Evolutionary conservation across 2,797 vertebrate species (phyloP), one percentile per base, ranked within the genome.

Genomic region (Epinephelus malabaricus): DNA sequence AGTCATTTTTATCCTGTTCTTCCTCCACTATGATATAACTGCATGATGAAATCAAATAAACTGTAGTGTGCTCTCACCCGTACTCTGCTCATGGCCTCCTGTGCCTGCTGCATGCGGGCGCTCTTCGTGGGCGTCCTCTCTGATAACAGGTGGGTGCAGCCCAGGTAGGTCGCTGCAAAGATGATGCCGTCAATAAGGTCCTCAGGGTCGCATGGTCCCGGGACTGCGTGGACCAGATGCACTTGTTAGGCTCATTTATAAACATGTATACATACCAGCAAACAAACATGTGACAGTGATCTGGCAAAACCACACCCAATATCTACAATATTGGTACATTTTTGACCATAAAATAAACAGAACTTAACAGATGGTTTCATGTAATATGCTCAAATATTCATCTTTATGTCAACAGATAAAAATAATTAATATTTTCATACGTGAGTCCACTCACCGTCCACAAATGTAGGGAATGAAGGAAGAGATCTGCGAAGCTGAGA

Each of bases 121-220:
- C 96, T 98, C 95, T 99, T 99, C 56, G 96, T 97, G 17, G 98
- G 98, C 21, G 96, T 99, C 93, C 97, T 96, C 89, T 99, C 98
- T 3, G 98, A 99, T 78, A 99, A 96, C 68, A 99, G 96, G 81
- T 99, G 97, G 71, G 98, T 99, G 62, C 97, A 99, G 89, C 98
- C 98, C 91, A 99, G 95, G 92, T 98, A 99, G 86, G 97, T 98
- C 12, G 98, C 98, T 15, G 98, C 98, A 92, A 99, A 99, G 93
- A 99, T 99, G 14, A 99, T 98, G 89, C 98, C 98, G 79, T 99
- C 98, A 0, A 99, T 98, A 73, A 99, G 95, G 91, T 99, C 98
- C 83, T 98, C 97, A 0, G 98, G 97, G 94, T 99, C 98, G 15
- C 98, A 99, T 2, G 98, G 98, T 88, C 98, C 98, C 2, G 98